phyloP scores from a whole-genome alignment of 2,113 vertebrate species.

The Thamnophis sirtalis region DNA sequence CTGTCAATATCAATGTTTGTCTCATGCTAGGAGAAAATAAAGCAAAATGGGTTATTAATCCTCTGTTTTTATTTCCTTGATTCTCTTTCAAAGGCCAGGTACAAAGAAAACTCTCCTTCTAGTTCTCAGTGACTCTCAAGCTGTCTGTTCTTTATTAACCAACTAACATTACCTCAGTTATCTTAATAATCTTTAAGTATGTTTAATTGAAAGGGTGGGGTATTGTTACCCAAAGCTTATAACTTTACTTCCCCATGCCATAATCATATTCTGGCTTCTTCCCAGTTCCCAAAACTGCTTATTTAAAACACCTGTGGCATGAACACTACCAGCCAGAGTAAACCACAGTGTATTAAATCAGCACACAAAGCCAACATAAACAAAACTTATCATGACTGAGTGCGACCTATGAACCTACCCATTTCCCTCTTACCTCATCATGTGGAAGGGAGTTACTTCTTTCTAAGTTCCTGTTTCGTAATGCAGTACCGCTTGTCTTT shows the following conservation, averaged over 20 bases:
- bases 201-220: not conserved
- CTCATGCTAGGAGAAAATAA: conserved; percentile 63
- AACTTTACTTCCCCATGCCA: not conserved
- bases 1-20: conserved; percentile 50
- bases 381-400: not conserved
- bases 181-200: not conserved
- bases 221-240: not conserved
- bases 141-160: not conserved
- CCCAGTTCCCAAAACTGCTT: not conserved
- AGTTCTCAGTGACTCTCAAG: not conserved
- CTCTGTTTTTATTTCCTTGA: not conserved
- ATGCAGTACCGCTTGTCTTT: not conserved
- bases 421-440: conserved; percentile 36
- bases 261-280: not conserved
- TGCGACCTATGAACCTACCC: not conserved
- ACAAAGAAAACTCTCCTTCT: not conserved
- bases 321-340: too few species aligned
- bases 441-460: not conserved
- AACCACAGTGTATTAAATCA: not conserved
- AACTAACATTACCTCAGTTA: not conserved
- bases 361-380: not conserved
- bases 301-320: not conserved
- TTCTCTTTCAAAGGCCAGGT: conserved; percentile 6
- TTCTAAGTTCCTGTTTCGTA: conserved; percentile 31
- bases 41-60: not conserved